Percentiles rank a stretch among this genome's conserved stretches.
Evolutionary conservation across 2,888 invertebrate species (phyloP).

Genomic region (Drosophila melanosoma): DNA sequence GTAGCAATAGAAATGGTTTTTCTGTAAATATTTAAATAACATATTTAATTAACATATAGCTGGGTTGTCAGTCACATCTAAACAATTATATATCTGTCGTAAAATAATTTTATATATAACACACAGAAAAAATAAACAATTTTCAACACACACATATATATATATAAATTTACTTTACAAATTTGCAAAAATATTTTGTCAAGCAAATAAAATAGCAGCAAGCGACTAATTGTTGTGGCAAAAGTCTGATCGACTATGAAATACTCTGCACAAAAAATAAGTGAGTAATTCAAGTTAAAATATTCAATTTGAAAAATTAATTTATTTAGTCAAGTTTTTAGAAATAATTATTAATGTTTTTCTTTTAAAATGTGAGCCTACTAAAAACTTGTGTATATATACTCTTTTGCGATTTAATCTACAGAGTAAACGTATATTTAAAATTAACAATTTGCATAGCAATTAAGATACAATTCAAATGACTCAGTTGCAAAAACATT

Average conservation of each 20-base stretch:
- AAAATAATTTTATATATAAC: conserved; percentile 9
- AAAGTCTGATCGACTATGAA: not conserved
- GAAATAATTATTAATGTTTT: not conserved
- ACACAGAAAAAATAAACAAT: not conserved
- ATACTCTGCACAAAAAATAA: not conserved
- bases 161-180: conserved; percentile 32
- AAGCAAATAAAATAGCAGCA: conserved; percentile 4
- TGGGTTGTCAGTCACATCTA: not conserved
- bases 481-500: conserved; percentile 34
- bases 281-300: too few relatives aligned
- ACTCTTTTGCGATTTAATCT: not conserved
- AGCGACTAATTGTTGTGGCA: not conserved
- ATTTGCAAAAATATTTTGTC: conserved; percentile 36
- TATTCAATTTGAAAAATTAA: not conserved
- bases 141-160: conserved; percentile 18
- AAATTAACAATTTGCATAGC: conserved; percentile 30
- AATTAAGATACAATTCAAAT: conserved; percentile 46
- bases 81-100: not conserved
- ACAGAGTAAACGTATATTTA: conserved; percentile 25
- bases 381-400: not conserved
- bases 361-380: not conserved
- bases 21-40: conserved; percentile 67
- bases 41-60: not conserved
- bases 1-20: conserved; percentile 83
- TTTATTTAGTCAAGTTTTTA: not conserved